Base-by-base conservation (phyloP, 2,888 invertebrate species). In the Unio pictorum region DNA sequence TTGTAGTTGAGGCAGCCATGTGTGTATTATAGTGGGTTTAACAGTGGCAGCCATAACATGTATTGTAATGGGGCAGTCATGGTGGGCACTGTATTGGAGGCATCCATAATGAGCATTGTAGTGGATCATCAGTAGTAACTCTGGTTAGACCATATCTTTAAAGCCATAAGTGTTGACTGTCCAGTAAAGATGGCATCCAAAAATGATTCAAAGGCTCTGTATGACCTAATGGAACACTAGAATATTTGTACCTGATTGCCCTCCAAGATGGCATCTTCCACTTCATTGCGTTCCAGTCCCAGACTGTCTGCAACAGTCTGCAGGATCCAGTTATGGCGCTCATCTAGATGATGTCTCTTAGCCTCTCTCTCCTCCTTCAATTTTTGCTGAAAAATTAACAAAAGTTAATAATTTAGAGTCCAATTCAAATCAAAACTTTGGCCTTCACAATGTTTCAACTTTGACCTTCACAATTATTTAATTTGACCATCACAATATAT, bases 301-400 rank as follows among this genome's bases (percentile, higher is more conserved):
- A 90, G 84, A 67, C 86, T 80, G 78, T 89, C 88, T 3, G 89
- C 88, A 57, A 90, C 89, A 4, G 88, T 89, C 74, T 86, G 84
- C 60, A 90, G 81, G 66, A 90, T 84, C 78, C 89, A 88, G 65
- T 78, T 78, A 77, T 90, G 90, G 5, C 89, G 80, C 34, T 88
- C 88, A 82, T 90, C 90, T 4, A 90, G 81, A 75, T 87, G 85
- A n/a, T 85, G 81, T 68, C 90, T 72, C 79, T 89, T 90, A 1
- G 86, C 84, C 64, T 90, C 90, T 34, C 88, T 76, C 76, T 90
- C 90, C 74, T 90, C 90, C 77, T 90, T 89, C 73, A 90, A 76
- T 77, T 89, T 88, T 89, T 88, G 89, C 89, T 89, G 84, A 23
- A 87, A 83, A 71, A 34, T 71, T 34, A 73, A 69, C 69, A 26